Base-by-base conservation (phyloP, 2,797 vertebrate genomes). In the Microctenopoma steveboyesi region DNA sequence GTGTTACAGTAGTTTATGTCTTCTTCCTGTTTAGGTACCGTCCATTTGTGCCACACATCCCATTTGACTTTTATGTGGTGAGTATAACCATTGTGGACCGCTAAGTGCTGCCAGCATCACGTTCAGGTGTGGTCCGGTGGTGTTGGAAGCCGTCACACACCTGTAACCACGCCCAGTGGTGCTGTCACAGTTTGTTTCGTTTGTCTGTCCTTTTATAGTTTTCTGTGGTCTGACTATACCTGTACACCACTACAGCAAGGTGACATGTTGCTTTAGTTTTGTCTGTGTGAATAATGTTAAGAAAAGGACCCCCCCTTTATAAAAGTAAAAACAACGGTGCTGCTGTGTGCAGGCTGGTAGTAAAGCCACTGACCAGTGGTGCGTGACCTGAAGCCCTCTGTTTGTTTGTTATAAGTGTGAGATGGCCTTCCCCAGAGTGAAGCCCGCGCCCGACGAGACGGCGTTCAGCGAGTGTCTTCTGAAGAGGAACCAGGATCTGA, bases 31-130 rank as follows among this genome's bases (percentile, higher is more conserved):
- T 60, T 56, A 99, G 97, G 92, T 99, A 98, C 89, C 94, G 97
- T 8, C 97, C 97, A 1, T 98, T 99, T 77, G 97, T 99, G 68
- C 97, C 97, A 2, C 97, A 99, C 89, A 99, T 98, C 72, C 97
- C 97, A 0, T 99, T 99, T 73, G 97, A 98, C 61, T 98, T 99
- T 86, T 98, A 98, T 70, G 95, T 98, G 92, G 97, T 98, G 86
- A 97, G 97, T 95, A 69, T 1, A 65, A 25, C 11, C 14, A 8
- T 30, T 16, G 45, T 30, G 9, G 14, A n/a, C 25, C 27, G 18
- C 12, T 47, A 12, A 16, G 1, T 40, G 12, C 35, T 7, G 28
- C 27, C 40, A 14, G 11, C 45, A 25, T 37, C 13, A 5, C 7
- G 13, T 22, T 22, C 5, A 4, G 12, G 48, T 37, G n/a, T 48